Base-by-base conservation (phyloP, 2,113 vertebrate genomes). In the Oncorhynchus gorbuscha region DNA sequence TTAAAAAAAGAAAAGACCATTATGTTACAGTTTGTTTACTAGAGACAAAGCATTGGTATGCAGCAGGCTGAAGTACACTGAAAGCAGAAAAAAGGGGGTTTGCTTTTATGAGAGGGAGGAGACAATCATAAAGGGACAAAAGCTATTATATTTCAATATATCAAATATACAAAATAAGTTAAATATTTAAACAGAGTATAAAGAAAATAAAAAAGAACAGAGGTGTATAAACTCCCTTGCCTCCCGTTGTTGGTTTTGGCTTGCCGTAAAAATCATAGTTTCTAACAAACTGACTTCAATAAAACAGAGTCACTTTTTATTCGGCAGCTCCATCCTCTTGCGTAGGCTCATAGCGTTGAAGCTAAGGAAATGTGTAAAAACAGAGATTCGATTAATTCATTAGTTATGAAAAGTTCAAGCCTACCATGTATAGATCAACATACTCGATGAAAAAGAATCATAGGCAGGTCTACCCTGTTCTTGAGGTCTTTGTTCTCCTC, bases 401-500 rank as follows among this genome's bases (percentile, higher is more conserved):
- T 16, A 5, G 13, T 7, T 18, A 55, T 55, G 12, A 18, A 55
- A 55, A 55, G 39, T 45, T 11, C 9, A 11, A 45, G 39, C 9
- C 39, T 11, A 45, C 9, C 39, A 45, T 45, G 9, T 45, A 45
- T 12, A 45, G 39, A 11, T 45, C 39, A 45, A 24, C 7, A 62
- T 5, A 55, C 18, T 62, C 11, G 26, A 39, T 51, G 55, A 48
- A 12, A 22, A 35, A 69, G 3, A 39, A n/a, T 48, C 74, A 67
- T 93, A 14, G 16, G 9, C 5, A 18, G 51, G 5, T 16, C 51
- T 69, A 99, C 98, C 95, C 92, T 95, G 69, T 88, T 83, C 91
- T 94, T 96, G 81, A 99, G 95, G 26, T 96, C 95, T 89, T 94
- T 93, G 86, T 98, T 99, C 90, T 99, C 97, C 89, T 97, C 96